phyloP scores from a whole-genome alignment of 1,140 invertebrate species.

The Bombus cullumanus region DNA sequence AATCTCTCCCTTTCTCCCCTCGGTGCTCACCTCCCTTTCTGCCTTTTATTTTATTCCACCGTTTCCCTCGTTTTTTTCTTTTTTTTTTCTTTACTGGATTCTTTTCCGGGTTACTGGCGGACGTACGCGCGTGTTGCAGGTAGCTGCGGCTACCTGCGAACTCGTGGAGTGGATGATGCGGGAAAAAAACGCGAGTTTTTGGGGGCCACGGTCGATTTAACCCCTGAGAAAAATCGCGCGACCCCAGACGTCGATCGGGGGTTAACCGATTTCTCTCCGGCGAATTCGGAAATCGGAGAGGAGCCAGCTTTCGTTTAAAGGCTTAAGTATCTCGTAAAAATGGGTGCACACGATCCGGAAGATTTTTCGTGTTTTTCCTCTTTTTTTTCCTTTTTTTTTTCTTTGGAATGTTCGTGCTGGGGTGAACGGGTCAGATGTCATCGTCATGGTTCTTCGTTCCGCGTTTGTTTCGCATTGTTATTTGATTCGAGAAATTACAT shows the following conservation, averaged over 20 bases:
- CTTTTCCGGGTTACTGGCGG: constrained; percentile 45
- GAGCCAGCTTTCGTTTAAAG: constrained; percentile 77
- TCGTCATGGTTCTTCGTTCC: constrained; percentile 49
- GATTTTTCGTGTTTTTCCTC: neutral
- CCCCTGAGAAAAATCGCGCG: constrained; percentile 80
- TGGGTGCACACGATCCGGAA: constrained; percentile 58
- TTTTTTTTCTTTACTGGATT: constrained; percentile 3
- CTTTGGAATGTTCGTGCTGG: constrained; percentile 35
- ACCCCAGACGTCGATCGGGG: constrained; percentile 63
- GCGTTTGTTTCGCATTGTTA: neutral
- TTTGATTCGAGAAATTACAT: neutral
- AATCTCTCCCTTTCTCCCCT: constrained; percentile 61
- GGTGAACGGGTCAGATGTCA: constrained; percentile 63
- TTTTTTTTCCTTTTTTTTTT: neutral
- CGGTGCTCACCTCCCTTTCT: neutral
- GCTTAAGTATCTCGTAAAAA: constrained; percentile 83
- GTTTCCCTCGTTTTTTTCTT: constrained; percentile 12
- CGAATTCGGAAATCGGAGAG: constrained; percentile 78
- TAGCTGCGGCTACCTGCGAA: constrained; percentile 63
- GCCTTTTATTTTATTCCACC: constrained; percentile 30
- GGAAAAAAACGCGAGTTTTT: constrained; percentile 49
- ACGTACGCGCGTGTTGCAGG: constrained; percentile 60
- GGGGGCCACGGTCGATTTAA: constrained; percentile 81
- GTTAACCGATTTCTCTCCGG: constrained; percentile 81
- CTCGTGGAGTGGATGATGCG: constrained; percentile 28